These are phyloP conservation scores for Cistogaster globosa DNA, from an alignment of 2,888 invertebrate genomes.

Conservation along the genomic window DNA sequence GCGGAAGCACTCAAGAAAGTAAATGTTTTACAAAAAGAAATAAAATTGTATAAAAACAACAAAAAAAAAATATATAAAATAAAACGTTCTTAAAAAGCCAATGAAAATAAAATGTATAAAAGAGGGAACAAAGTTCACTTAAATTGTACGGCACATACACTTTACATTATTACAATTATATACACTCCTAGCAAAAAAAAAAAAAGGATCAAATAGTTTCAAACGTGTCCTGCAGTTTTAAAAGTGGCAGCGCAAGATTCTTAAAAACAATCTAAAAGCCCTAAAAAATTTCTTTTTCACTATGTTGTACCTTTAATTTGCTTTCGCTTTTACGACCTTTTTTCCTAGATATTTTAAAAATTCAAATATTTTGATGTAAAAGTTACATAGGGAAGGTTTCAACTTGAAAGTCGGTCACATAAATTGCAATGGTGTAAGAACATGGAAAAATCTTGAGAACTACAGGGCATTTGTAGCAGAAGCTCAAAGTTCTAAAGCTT, in stretches of 20 bases:
- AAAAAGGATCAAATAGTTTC: neutral
- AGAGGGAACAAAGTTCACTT: conserved; percentile 39
- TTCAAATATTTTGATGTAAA: too few relatives aligned
- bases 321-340: too few relatives aligned
- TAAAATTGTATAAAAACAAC: conserved; percentile 50
- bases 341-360: too few relatives aligned
- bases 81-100: conserved; percentile 63
- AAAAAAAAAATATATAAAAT: conserved; percentile 17
- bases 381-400: too few relatives aligned
- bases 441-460: neutral
- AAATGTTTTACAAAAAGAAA: conserved; percentile 65
- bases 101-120: conserved; percentile 54
- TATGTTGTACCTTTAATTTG: too few relatives aligned
- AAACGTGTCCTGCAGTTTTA: conserved; percentile 17
- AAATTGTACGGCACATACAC: conserved; percentile 46
- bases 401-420: too few relatives aligned
- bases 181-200: neutral
- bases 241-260: neutral
- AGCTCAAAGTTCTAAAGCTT: conserved; percentile 13
- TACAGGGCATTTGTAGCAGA: neutral
- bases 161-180: neutral
- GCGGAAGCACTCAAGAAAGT: conserved; percentile 70
- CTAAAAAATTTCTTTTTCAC: too few relatives aligned
- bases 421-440: too few relatives aligned
- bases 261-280: too few relatives aligned